phyloP scores from a whole-genome alignment of 2,888 invertebrate species.

The Eupithecia dodoneata region DNA sequence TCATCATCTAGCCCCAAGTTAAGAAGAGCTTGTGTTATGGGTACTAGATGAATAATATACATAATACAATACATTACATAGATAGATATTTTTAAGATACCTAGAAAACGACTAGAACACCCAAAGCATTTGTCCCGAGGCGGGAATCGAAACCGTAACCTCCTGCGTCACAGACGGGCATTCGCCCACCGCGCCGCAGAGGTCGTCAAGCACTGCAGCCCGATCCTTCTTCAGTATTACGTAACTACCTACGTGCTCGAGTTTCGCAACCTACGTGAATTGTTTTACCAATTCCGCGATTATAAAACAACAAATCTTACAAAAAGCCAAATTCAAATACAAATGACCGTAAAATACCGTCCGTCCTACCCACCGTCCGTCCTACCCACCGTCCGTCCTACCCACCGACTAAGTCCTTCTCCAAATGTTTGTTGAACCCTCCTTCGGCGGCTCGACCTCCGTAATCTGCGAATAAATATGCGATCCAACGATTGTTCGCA shows the following conservation, averaged over 20 bases:
- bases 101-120: too few species aligned
- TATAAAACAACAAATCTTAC: not conserved
- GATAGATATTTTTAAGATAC: too few species aligned
- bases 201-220: not conserved
- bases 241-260: not conserved
- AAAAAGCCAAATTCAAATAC: not conserved
- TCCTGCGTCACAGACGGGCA: too few species aligned
- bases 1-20: too few species aligned
- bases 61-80: too few species aligned
- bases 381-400: not conserved
- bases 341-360: conserved; percentile 7
- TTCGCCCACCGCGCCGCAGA: too few species aligned
- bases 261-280: not conserved
- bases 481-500: conserved; percentile 21
- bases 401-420: conserved; percentile 17
- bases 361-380: not conserved
- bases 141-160: too few species aligned
- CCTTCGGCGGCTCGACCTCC: conserved; percentile 18
- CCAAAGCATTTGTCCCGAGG: too few species aligned
- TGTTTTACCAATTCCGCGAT: not conserved
- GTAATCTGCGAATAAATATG: conserved; percentile 33
- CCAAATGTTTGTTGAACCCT: conserved; percentile 29
- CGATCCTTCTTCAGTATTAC: not conserved
- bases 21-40: too few species aligned
- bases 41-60: too few species aligned